Conservation (phyloP, 2,888 invertebrate genomes). For the Diogma glabrata region DNA sequence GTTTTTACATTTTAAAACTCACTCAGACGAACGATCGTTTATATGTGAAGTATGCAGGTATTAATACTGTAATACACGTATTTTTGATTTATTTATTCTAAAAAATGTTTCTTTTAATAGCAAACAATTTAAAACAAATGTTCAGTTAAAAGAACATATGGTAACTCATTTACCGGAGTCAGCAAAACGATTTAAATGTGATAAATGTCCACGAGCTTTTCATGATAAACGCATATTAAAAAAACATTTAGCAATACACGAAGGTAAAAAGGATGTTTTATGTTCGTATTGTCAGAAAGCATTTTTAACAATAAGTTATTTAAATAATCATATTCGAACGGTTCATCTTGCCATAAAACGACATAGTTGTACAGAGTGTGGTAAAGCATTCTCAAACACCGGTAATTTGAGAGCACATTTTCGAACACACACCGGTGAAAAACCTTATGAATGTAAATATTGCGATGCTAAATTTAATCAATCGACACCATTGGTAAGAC, state of each 20-base stretch:
- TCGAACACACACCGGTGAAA: constrained; percentile 6
- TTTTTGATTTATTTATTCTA: too few species aligned
- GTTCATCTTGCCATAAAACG: constrained; percentile 5
- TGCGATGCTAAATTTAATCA: constrained; percentile 6
- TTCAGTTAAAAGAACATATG: constrained; percentile 1
- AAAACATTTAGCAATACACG: constrained; percentile 6
- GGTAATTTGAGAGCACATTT: constrained; percentile 9
- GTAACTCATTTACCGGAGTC: background rate
- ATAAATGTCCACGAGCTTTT: constrained; percentile 3
- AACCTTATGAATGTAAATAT: constrained; percentile 8
- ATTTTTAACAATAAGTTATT: constrained; percentile 1
- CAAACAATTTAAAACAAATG: constrained; percentile 1
- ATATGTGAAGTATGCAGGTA: constrained; percentile 5
- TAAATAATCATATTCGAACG: constrained; percentile 12
- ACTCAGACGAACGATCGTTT: background rate
- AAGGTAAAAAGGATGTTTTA: background rate
- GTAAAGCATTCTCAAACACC: constrained; percentile 7
- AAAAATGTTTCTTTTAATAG: too few species aligned
- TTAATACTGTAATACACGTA: too few species aligned
- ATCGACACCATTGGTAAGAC: constrained; percentile 3
- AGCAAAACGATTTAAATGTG: constrained; percentile 1
- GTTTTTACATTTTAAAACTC: background rate
- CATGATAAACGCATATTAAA: background rate
- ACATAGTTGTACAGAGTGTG: constrained; percentile 8
- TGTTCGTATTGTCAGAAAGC: constrained; percentile 8